Conservation (phyloP, 2,888 invertebrate genomes). For the Aphodius sticticus region DNA sequence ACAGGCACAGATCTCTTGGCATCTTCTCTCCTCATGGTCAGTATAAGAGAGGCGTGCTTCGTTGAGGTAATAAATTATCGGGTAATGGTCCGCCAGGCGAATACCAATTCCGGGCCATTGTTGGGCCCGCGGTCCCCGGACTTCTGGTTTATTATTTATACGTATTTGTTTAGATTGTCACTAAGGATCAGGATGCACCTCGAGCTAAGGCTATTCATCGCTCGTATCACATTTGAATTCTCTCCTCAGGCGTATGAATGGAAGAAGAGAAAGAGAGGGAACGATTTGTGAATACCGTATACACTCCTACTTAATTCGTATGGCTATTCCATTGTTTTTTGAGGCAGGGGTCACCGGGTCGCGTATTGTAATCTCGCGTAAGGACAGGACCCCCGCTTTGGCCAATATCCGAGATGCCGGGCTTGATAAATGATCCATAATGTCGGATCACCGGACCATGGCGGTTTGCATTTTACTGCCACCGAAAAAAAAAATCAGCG, state of each 20-base stretch:
- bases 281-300: neutral
- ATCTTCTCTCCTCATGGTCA: neutral
- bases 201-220: neutral
- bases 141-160: conserved; percentile 13
- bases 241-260: neutral
- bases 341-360: neutral
- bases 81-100: conserved; percentile 16
- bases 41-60: conserved; percentile 14
- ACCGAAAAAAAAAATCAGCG: neutral
- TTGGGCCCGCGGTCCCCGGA: conserved; percentile 4
- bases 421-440: neutral
- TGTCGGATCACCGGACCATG: neutral
- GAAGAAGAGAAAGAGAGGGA: neutral
- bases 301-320: neutral
- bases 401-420: neutral
- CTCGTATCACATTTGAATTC: neutral
- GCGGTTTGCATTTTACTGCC: neutral
- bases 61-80: conserved; percentile 10
- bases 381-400: neutral
- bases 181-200: neutral
- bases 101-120: conserved; percentile 18
- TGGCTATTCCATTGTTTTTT: neutral
- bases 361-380: neutral
- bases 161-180: conserved; percentile 19
- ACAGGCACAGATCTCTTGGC: neutral